A percentile compares a stretch with the other conserved stretches of the same genome.
These are phyloP conservation scores for Mizuhopecten yessoensis DNA, from an alignment of 1,140 invertebrate species.

Conservation along the genomic window DNA sequence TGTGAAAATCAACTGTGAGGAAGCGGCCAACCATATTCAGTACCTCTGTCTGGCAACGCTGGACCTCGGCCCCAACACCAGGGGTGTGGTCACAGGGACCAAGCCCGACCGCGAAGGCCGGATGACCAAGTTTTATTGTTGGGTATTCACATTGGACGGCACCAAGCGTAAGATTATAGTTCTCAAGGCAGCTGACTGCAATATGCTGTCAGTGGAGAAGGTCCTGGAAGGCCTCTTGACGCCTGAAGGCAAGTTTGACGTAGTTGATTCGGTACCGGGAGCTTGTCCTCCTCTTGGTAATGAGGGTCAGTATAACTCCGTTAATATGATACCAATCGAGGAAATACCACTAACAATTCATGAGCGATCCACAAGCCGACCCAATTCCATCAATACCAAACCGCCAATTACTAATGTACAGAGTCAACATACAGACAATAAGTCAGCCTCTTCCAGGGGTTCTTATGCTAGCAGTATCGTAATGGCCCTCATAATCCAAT, in stretches of 20 bases:
- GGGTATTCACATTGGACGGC: conserved; percentile 46
- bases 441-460: neutral
- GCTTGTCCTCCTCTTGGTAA: neutral
- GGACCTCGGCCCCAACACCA: conserved; percentile 46
- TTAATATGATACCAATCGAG: neutral
- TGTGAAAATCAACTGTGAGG: conserved; percentile 43
- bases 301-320: neutral
- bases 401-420: neutral
- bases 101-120: neutral
- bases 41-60: conserved; percentile 54
- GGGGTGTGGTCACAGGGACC: conserved; percentile 47
- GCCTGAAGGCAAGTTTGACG: neutral
- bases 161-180: conserved; percentile 40
- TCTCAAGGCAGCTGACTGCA: conserved; percentile 42
- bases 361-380: neutral
- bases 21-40: neutral
- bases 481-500: neutral
- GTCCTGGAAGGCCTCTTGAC: neutral
- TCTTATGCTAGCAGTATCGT: neutral
- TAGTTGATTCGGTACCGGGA: neutral
- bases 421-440: neutral
- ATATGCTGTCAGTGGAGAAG: conserved; percentile 25
- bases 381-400: neutral
- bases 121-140: conserved; percentile 35
- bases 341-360: neutral